Percentiles rank a stretch among this genome's conserved stretches.
Conservation (phyloP, 2,113 vertebrate species). For the Struthio camelus region DNA sequence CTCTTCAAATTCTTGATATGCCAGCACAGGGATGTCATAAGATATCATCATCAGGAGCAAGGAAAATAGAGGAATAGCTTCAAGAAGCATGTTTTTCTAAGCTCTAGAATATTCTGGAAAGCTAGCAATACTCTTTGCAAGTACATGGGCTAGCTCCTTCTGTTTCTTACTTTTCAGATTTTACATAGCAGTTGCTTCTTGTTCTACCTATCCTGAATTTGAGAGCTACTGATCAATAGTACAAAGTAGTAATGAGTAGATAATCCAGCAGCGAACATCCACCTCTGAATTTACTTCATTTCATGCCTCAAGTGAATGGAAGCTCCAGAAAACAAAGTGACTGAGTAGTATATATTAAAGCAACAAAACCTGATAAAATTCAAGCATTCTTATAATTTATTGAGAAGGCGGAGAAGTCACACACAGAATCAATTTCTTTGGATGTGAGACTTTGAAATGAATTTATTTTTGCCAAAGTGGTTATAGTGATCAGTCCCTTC, state of each 20-base stretch:
- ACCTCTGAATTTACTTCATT: not conserved
- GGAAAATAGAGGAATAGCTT: not conserved
- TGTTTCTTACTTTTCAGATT: not conserved
- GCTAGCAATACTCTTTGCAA: not conserved
- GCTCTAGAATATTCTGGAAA: not conserved
- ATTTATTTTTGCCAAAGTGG: not conserved
- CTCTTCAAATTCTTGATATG: not conserved
- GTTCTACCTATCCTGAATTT: not conserved
- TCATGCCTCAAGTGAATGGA: not conserved
- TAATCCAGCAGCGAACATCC: not conserved
- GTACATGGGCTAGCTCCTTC: not conserved
- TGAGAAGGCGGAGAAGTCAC: not conserved
- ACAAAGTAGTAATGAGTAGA: not conserved
- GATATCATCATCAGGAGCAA: not conserved
- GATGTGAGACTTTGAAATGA: not conserved
- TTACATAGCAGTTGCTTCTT: not conserved
- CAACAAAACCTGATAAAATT: not conserved
- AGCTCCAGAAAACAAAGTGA: not conserved
- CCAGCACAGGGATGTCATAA: not conserved
- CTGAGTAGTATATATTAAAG: not conserved
- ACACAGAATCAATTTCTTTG: not conserved
- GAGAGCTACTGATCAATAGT: not conserved
- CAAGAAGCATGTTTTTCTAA: not conserved
- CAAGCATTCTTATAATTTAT: not conserved
- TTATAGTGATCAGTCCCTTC: not conserved